A percentile compares a stretch with the other conserved stretches of the same genome.
phyloP scores from a whole-genome alignment of 2,113 vertebrate genomes.

The Notothenia coriiceps region DNA sequence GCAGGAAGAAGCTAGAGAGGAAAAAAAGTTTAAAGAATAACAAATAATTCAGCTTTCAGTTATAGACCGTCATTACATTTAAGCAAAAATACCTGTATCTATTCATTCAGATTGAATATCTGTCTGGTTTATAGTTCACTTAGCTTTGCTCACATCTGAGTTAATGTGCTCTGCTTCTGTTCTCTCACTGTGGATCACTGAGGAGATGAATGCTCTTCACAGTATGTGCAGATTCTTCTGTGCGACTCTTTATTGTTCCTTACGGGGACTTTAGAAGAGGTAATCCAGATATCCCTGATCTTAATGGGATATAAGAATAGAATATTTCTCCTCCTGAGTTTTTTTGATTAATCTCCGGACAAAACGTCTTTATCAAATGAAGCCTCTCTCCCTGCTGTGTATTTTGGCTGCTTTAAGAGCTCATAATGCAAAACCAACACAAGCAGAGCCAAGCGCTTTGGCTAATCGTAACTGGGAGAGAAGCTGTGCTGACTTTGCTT shows the following conservation, averaged over 20 bases:
- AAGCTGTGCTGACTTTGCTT: not conserved
- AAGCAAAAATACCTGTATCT: not conserved
- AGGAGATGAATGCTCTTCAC: constrained; percentile 12
- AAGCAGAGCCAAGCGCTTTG: not conserved
- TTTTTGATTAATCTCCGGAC: not conserved
- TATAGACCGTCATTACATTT: not conserved
- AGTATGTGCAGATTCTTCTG: not conserved
- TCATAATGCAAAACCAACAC: not conserved
- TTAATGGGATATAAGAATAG: constrained; percentile 6
- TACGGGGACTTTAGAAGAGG: constrained; percentile 4
- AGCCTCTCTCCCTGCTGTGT: not conserved
- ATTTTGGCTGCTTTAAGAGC: not conserved
- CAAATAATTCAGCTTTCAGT: not conserved
- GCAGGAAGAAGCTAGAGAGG: not conserved
- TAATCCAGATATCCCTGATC: constrained; percentile 14
- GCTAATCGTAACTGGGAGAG: not conserved
- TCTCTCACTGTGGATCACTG: constrained; percentile 11
- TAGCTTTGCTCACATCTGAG: constrained; percentile 27
- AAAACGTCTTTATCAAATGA: constrained; percentile 4
- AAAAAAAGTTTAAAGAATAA: not conserved
- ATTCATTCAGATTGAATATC: not conserved
- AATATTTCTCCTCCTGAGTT: not conserved
- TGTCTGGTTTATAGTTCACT: constrained; percentile 1
- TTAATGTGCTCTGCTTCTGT: constrained; percentile 7
- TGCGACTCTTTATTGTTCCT: constrained; percentile 15